Base-by-base conservation (phyloP, 2,797 vertebrate genomes). In the Heteromormyrus szaboi region DNA sequence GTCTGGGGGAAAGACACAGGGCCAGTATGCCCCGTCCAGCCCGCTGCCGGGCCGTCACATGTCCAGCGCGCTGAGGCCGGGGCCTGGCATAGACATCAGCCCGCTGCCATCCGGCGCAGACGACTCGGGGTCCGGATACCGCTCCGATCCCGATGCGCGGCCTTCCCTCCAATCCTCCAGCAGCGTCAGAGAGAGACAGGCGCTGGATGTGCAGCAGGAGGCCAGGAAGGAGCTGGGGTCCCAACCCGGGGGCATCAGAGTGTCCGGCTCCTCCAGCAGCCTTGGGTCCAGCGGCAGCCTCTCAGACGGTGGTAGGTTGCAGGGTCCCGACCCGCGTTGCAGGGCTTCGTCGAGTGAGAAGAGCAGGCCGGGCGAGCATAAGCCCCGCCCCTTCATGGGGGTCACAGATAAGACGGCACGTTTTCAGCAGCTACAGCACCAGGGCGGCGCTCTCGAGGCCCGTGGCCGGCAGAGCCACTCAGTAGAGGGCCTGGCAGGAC, bases 371-470 rank as follows among this genome's bases (percentile, higher is more conserved):
- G 76, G 91, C 0, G 98, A 99, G 87, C 94, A 97, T 59, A 97
- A 98, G 89, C 96, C 97, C 0, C 97, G 99, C 65, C 98, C 99
- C 0, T 99, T 99, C 72, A 99, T 99, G 99, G 99, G 98, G 4
- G 96, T 99, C 91, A 99, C 93, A 95, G 99, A 99, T 93, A 99
- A 99, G 95, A 96, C 98, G 0, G 98, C 97, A 0, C 93, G 99
- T 89, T 97, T 97, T 88, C 97, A 98, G 88, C 97, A 97, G 93
- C 95, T 95, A 93, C 96, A 86, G 79, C 96, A 95, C 2, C 89
- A 37, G 56, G 44, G 91, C 91, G 59, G 2, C 86, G 91, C 62
- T 53, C 50, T 90, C 1, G 94, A 93, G 2, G 90, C 92, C 76
- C 95, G 96, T 48, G 90, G 94, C 46, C 97, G 97, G 96, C 96